phyloP scores from a whole-genome alignment of 1,140 invertebrate species.

The Drosophila parvula region DNA sequence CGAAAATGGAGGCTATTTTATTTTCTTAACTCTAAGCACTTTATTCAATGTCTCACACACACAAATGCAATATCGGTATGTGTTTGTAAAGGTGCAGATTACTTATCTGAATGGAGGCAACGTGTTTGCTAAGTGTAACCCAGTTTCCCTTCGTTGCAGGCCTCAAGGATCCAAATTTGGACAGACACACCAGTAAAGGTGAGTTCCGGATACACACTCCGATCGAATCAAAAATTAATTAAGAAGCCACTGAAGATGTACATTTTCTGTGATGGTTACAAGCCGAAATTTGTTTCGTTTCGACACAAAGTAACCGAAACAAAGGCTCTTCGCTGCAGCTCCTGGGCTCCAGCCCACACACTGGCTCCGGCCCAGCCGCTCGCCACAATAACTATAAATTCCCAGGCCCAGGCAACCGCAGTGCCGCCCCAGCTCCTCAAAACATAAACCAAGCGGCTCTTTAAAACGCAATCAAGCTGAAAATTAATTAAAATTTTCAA shows the following conservation, averaged over 20 bases:
- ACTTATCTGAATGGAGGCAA: no score
- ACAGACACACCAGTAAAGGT: conserved; percentile 78
- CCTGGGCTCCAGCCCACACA: conserved; percentile 32
- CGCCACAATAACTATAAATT: conserved; percentile 81
- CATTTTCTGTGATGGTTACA: conserved; percentile 67
- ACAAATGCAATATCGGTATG: no score
- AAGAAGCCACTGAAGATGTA: conserved; percentile 50
- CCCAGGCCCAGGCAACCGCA: conserved; percentile 49
- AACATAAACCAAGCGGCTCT: conserved; percentile 72
- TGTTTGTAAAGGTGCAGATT: no score
- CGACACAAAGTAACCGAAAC: conserved; percentile 55
- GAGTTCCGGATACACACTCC: conserved; percentile 10
- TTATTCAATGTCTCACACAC: no score
- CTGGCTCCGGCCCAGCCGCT: conserved; percentile 19
- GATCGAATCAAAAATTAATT: conserved; percentile 39
- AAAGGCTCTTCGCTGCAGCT: conserved; percentile 35
- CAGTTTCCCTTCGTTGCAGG: conserved; percentile 55
- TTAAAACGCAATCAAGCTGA: conserved; percentile 84
- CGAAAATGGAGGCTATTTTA: no score
- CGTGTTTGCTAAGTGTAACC: conserved; percentile 2
- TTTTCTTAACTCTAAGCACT: no score
- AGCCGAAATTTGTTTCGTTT: conserved; percentile 52
- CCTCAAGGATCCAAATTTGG: conserved; percentile 79
- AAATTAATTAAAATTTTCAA: conserved; percentile 84
- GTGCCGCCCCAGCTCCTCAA: conserved; percentile 14